Conservation (phyloP, 2,888 invertebrate genomes). For the Chymomyza procnemis region DNA sequence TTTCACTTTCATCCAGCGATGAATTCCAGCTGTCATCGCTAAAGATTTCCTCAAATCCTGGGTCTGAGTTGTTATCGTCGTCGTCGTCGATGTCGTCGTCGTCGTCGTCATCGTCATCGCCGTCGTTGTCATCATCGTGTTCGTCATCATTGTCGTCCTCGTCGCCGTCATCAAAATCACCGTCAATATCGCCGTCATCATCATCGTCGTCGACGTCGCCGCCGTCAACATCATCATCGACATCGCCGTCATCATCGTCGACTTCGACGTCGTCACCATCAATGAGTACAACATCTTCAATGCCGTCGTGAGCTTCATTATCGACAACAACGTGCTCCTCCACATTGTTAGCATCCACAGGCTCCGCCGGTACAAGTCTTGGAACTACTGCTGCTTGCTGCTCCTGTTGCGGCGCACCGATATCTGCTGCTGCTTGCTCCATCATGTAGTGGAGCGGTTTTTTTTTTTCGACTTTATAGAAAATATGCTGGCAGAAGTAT, state of each 20-base stretch:
- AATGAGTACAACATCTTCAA: too few species aligned
- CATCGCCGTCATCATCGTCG: too few species aligned
- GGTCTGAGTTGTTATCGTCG: too few species aligned
- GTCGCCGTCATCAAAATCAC: too few species aligned
- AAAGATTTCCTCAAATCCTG: conserved; percentile 59
- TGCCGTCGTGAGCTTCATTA: too few species aligned
- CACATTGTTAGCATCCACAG: conserved; percentile 63
- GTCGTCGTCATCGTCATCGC: too few species aligned
- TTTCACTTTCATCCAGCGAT: conserved; percentile 60
- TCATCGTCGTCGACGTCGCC: conserved; percentile 44
- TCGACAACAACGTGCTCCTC: conserved; percentile 49
- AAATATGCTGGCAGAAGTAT: conserved; percentile 45
- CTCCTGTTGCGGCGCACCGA: conserved; percentile 42
- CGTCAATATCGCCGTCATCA: too few species aligned
- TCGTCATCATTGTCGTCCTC: too few species aligned
- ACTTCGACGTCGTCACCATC: too few species aligned
- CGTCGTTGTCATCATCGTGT: too few species aligned
- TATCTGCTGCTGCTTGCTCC: conserved; percentile 50
- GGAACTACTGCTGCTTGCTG: conserved; percentile 28
- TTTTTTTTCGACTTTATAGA: conserved; percentile 25
- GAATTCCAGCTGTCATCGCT: conserved; percentile 53
- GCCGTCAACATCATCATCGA: conserved; percentile 43
- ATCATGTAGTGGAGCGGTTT: conserved; percentile 37
- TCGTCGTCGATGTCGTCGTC: too few species aligned
- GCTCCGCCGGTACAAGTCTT: conserved; percentile 33